Conservation (phyloP, 2,888 invertebrate species). For the Sericinus montela region DNA sequence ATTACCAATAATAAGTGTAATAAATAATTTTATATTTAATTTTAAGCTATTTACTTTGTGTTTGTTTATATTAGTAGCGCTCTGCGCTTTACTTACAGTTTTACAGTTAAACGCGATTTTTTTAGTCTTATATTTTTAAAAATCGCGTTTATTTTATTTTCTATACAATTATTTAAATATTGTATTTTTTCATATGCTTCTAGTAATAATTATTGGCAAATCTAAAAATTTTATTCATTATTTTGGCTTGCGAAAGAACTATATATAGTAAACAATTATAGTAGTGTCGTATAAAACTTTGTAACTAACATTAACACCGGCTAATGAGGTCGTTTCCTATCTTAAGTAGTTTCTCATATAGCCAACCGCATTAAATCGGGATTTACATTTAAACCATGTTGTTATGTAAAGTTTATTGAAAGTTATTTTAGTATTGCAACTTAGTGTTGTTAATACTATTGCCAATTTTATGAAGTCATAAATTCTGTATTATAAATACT, state of each 20-base stretch:
- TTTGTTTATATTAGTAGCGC: no score
- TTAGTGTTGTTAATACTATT: neutral
- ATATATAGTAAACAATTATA: neutral
- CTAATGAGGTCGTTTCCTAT: constrained; percentile 33
- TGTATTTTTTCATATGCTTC: no score
- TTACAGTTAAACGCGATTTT: no score
- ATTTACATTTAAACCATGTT: constrained; percentile 27
- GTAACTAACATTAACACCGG: constrained; percentile 32
- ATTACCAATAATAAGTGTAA: no score
- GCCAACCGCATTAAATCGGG: constrained; percentile 19
- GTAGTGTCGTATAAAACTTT: constrained; percentile 30
- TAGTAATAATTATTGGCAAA: no score
- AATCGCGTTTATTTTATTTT: no score
- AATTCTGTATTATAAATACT: constrained; percentile 4
- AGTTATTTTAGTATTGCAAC: constrained; percentile 15
- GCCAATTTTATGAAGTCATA: constrained; percentile 1
- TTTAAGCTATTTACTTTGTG: no score
- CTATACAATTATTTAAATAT: no score
- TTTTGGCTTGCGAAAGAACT: neutral
- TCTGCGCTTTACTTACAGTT: no score
- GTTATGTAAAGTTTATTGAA: constrained; percentile 31
- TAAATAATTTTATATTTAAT: no score
- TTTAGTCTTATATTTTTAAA: no score
- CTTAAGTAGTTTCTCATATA: constrained; percentile 30
- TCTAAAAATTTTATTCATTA: no score